phyloP scores from a whole-genome alignment of 1,140 invertebrate species.

The Drosophila varians region DNA sequence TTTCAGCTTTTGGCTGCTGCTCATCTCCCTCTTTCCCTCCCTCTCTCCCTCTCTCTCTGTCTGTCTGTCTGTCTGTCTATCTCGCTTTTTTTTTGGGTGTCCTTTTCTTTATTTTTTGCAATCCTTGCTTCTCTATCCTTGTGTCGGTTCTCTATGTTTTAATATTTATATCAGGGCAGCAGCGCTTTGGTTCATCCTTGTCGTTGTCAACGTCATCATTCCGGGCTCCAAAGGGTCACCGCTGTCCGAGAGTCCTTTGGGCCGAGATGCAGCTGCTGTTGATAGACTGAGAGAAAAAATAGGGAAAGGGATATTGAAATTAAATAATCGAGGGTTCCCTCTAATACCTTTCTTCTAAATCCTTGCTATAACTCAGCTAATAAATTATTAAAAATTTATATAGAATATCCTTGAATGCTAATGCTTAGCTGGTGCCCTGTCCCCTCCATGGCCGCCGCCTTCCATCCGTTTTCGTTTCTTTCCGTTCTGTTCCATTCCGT shows the following conservation, averaged over 20 bases:
- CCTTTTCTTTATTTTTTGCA: background rate
- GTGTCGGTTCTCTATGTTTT: conserved; percentile 50
- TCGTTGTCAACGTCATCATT: conserved; percentile 61
- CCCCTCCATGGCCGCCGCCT: conserved; percentile 9
- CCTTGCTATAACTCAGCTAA: too few relatives aligned
- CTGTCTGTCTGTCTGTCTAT: too few relatives aligned
- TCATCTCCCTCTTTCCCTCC: background rate
- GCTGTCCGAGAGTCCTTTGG: conserved; percentile 3
- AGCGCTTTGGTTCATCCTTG: conserved; percentile 31
- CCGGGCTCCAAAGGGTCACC: conserved; percentile 6
- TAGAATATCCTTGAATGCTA: background rate
- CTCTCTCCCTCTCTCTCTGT: background rate
- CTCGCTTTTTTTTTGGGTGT: conserved; percentile 1
- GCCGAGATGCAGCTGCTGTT: conserved; percentile 8
- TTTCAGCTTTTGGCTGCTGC: conserved; percentile 40
- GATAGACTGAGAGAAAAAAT: background rate
- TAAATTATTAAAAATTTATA: too few relatives aligned
- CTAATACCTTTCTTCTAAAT: too few relatives aligned
- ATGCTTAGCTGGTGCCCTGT: conserved; percentile 13
- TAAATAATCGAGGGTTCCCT: too few relatives aligned
- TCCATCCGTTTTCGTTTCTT: conserved; percentile 8
- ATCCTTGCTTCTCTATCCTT: background rate
- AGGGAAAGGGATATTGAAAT: background rate
- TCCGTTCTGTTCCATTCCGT: conserved; percentile 41
- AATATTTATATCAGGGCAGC: conserved; percentile 68